Evolutionary conservation across 2,888 invertebrate species (phyloP), one percentile per base, ranked within the genome.

Genomic region (Baronia brevicornis): DNA sequence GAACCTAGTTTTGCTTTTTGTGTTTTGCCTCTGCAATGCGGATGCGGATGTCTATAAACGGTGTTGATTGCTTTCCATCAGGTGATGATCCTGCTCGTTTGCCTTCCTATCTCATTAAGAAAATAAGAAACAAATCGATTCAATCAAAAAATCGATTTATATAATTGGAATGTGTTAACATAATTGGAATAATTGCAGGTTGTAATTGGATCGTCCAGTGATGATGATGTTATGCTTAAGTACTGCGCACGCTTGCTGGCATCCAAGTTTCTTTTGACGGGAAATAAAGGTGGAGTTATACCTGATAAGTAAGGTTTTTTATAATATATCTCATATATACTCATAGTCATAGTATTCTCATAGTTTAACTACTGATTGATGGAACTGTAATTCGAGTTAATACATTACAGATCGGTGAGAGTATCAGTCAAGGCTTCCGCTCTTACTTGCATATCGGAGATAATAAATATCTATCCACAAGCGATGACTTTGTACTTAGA

Each of bases 381-480:
- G n/a, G n/a, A n/a, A n/a, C n/a, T n/a, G n/a, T n/a, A n/a, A n/a
- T n/a, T 7, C 22, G 6, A 15, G n/a, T 18, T n/a, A n/a, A n/a
- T n/a, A n/a, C n/a, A n/a, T 57, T 52, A 1, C 41, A 80, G 82
- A 38, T 79, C 82, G 10, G 90, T 94, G 17, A 86, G 97, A 17
- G 95, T 98, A 14, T 97, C 97, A 36, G 93, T 96, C 1, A 97
- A 97, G 73, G 91, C 94, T 4, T 87, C 97, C 18, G 94, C 96
- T 0, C 62, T 97, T 9, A 89, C 89, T 31, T 96, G 95, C 59
- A 66, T 97, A 10, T 89, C 91, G 0, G 90, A 90, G 46, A 89
- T 94, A 31, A 71, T 95, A 17, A 87, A 88, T 19, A 63, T 95
- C 11, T 89, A 89, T 51, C 96, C 97, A 0, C 86, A 89, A 43